These are phyloP conservation scores for Eleutherodactylus coqui DNA, from an alignment of 2,797 vertebrate genomes.

Conservation along the genomic window DNA sequence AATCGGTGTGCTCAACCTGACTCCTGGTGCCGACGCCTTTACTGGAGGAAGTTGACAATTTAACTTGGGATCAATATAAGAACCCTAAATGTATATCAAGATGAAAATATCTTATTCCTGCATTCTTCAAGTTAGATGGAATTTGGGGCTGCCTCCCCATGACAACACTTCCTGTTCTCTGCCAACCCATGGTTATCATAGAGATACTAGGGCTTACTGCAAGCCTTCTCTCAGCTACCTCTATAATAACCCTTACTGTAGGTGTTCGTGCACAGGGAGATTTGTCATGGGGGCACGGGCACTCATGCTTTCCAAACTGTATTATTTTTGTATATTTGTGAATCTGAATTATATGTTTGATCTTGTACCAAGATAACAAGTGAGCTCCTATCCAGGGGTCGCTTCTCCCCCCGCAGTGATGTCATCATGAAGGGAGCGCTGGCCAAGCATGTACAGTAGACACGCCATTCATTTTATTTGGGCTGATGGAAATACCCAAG, in stretches of 20 bases:
- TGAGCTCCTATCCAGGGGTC: no score
- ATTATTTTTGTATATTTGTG: background rate
- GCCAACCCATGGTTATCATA: background rate
- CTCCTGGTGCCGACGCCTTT: background rate
- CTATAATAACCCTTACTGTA: background rate
- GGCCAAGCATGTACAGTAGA: no score
- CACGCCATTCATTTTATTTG: no score
- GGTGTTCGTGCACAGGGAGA: background rate
- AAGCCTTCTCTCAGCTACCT: background rate
- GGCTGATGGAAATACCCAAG: no score
- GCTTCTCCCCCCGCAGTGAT: no score
- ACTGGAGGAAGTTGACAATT: background rate
- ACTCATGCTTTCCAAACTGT: background rate
- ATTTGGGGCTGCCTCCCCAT: background rate
- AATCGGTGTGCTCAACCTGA: constrained; percentile 41
- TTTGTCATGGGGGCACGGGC: background rate
- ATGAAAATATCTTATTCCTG: background rate
- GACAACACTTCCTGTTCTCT: constrained; percentile 14
- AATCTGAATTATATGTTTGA: background rate
- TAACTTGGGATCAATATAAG: background rate
- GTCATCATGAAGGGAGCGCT: no score
- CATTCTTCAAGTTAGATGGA: background rate
- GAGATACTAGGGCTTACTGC: background rate
- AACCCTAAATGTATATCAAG: background rate
- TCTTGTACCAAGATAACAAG: background rate